phyloP scores from a whole-genome alignment of 92 coral and sea anemone genomes.

The Paramuricea clavata region DNA sequence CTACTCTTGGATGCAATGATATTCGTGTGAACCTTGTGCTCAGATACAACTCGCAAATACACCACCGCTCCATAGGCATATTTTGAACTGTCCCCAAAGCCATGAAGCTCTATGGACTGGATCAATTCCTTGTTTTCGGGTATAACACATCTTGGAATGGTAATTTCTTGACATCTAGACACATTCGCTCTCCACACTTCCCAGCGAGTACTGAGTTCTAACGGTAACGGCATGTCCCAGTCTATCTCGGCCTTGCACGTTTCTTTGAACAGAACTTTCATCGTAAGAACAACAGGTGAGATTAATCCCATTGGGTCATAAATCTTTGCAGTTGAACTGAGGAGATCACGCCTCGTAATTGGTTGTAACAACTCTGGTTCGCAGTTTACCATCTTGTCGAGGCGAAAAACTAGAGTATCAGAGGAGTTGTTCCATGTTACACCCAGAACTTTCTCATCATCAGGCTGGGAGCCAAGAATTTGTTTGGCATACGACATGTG shows the following conservation, averaged over 20 bases:
- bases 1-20: background rate
- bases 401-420: too few species aligned
- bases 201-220: background rate
- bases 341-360: background rate
- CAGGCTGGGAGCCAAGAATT: too few species aligned
- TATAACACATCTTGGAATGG: background rate
- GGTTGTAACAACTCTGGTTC: too few species aligned
- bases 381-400: too few species aligned
- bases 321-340: conserved; percentile 18
- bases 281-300: background rate
- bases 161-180: background rate
- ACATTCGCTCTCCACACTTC: background rate
- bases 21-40: background rate
- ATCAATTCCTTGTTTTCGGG: background rate
- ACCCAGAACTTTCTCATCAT: too few species aligned
- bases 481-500: too few species aligned
- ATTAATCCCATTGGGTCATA: conserved; percentile 36
- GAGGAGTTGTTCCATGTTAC: too few species aligned
- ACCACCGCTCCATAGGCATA: background rate
- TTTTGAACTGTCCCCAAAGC: background rate
- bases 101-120: background rate
- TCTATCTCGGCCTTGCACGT: background rate
- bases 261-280: conserved; percentile 28
- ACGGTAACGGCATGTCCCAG: conserved; percentile 8
- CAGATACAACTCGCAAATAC: background rate